Base-by-base conservation (phyloP, 2,888 invertebrate genomes). In the Agrochola litura region DNA sequence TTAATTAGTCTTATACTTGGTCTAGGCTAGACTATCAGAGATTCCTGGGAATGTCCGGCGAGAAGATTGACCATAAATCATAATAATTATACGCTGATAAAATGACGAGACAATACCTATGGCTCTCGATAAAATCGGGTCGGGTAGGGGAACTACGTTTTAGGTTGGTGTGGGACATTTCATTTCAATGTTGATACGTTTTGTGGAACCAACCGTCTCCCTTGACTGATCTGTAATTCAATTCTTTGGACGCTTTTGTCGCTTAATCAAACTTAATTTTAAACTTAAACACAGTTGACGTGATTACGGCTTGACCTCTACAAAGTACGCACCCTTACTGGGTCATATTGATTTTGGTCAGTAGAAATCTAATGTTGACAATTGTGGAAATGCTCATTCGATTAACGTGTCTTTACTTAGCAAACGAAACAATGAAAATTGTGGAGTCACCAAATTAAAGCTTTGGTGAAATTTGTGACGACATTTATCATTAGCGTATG, bases 31-130 rank as follows among this genome's bases (percentile, higher is more conserved):
- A 60, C 67, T 37, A 68, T 65, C 61, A 68, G 52, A 64, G 30
- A 70, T 85, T 85, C 78, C 78, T 71, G 74, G 69, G 78, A 84
- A 69, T 69, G 61, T 84, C 66, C 37, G 30, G 41, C 30, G 30
- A 46, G 41, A 70, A 72, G 70, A 79, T 68, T 75, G 81, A 46
- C 12, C 72, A 85, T 85, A 76, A 85, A 85, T 87, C 69, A 83
- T 81, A 89, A 84, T 82, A 77, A 87, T 81, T 79, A 64, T 71
- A 60, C 73, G 41, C 68, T 74, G 81, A 81, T 88, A 86, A 86
- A 82, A 75, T 79, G 56, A 75, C 71, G 61, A 85, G 76, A 85
- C 80, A 74, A 83, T 83, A 75, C 60, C 67, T 72, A 74, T 77
- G 73, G 37, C 41, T 79, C 66, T 14, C n/a, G 30, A 30, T 69